Base-by-base conservation (phyloP, 2,888 invertebrate genomes). In the Diplolepis rosae region DNA sequence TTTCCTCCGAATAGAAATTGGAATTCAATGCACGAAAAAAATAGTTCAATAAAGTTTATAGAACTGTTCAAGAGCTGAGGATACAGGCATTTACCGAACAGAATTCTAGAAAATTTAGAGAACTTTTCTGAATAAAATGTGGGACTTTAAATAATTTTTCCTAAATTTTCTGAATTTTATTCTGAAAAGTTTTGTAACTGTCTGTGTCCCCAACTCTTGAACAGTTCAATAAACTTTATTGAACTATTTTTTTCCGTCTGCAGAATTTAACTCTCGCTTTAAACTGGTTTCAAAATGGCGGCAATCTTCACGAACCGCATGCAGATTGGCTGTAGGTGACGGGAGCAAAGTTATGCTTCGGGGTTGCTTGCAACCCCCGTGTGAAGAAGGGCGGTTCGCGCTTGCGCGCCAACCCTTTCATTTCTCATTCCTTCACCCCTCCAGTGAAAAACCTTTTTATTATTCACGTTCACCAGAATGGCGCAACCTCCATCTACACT, bases 251-350 rank as follows among this genome's bases (percentile, higher is more conserved):
- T n/a, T n/a, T n/a, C n/a, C n/a, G n/a, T n/a, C n/a, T n/a, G n/a
- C n/a, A n/a, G n/a, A n/a, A n/a, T n/a, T n/a, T n/a, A n/a, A 79
- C 81, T 76, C 66, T 71, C 69, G 79, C 68, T 85, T 84, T 85
- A 84, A 84, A 87, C 68, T 79, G 50, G 30, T 68, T 77, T 77
- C 83, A 87, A 88, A 88, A 88, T 87, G 88, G 88, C 87, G 87
- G 68, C 76, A 52, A 52, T 66, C 67, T 68, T 72, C 73, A 75
- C 75, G 75, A 77, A 75, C 75, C 77, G 70, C 88, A 88, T 88
- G 88, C 88, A 88, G 88, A 88, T 88, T 88, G 87, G 87, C 80
- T 84, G 73, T 72, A 83, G 83, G 83, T 84, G 83, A 82, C 83
- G 80, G 71, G 77, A 81, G 79, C 77, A 80, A 82, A 84, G 82